Evolutionary conservation across 2,888 invertebrate species (phyloP), one percentile per base, ranked within the genome.

Genomic region (Chaetogeoica ovagalla): DNA sequence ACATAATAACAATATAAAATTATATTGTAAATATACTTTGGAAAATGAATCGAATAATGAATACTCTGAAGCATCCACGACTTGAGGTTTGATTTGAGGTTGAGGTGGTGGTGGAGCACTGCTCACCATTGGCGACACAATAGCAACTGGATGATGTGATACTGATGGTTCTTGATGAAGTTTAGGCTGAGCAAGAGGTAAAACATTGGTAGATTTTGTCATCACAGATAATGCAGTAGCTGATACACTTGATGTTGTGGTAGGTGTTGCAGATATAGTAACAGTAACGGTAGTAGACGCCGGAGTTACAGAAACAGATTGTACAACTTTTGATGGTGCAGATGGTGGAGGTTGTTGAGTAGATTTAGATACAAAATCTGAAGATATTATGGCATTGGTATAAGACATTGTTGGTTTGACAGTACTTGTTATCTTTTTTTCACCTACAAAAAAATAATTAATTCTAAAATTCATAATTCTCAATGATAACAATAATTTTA

Each of bases 21-120:
- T n/a, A 37, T 30, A 17, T 30, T 17, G 39, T 30, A 48, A 48
- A 76, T 77, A 71, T 79, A 87, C 90, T 87, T 90, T 90, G 65
- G 90, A 89, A 84, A 91, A 91, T 2, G 89, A 87, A 85, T 94
- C 94, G 87, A 97, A 96, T 83, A 97, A 90, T 0, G 95, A 94
- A 87, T 96, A 97, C 85, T 95, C 94, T 68, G 82, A 82, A 71
- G 82, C 82, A 62, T 73, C 81, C 39, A 81, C 82, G 17, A 83
- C 82, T 30, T 76, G 82, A 55, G 81, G 81, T 48, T 82, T 79
- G 4, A 74, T 68, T 68, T 82, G 76, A 60, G 82, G 74, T 65
- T 81, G 79, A 70, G 69, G 74, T 82, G 82, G 75, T 75, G 66
- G 59, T 72, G 81, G 74, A 65, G 83, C 69, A 72, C 74, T 68